phyloP scores from a whole-genome alignment of 2,113 vertebrate genomes.

The Melanostigma gelatinosum region DNA sequence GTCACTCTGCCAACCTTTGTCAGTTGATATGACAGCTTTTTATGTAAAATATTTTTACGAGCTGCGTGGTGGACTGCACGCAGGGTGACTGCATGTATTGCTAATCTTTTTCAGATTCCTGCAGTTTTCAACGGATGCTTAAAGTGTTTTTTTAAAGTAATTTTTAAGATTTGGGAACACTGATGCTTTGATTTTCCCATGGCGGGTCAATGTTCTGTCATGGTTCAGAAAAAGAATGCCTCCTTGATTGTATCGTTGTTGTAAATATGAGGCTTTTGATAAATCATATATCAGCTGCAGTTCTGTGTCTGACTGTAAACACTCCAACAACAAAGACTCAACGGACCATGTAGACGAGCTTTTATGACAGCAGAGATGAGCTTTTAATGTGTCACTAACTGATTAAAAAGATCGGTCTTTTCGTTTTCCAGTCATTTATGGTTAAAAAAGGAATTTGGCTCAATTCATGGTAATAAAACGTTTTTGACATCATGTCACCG shows the following conservation, averaged over 20 bases:
- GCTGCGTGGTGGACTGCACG: background rate
- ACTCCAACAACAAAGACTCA: conserved; percentile 9
- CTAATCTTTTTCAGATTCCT: background rate
- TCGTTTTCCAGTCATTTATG: conserved; percentile 5
- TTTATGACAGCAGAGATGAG: background rate
- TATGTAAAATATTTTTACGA: conserved; percentile 35
- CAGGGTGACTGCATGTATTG: conserved; percentile 2
- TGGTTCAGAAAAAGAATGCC: background rate
- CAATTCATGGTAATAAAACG: conserved; percentile 45
- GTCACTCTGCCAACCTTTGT: conserved; percentile 13
- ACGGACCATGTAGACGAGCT: background rate
- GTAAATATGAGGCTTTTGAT: background rate
- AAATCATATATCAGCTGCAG: background rate
- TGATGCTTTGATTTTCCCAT: background rate
- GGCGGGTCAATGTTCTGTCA: background rate
- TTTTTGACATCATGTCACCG: conserved; percentile 16
- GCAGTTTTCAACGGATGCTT: background rate
- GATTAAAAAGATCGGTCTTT: background rate
- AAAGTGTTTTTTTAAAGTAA: background rate
- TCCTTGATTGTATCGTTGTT: background rate
- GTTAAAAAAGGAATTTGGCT: conserved; percentile 7
- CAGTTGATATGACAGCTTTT: conserved; percentile 12
- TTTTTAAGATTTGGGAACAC: background rate
- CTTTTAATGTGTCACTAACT: conserved; percentile 1
- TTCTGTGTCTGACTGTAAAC: conserved; percentile 26